Evolutionary conservation across 2,113 vertebrate species (phyloP).

Genomic region (Myiopsitta monachus): DNA sequence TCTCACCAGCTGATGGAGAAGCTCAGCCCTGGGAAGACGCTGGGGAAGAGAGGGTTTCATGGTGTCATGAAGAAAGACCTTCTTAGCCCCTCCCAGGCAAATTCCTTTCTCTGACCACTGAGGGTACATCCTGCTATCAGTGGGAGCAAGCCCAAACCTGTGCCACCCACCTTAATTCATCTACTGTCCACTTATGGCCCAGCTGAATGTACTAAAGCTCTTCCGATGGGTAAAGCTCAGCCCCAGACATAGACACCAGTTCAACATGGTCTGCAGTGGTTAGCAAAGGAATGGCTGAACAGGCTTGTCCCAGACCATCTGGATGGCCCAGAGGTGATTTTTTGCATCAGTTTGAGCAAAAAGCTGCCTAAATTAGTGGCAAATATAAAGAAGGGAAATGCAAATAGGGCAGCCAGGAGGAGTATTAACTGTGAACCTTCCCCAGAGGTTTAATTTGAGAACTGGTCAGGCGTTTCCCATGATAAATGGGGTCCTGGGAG

Average conservation of each 20-base stretch:
- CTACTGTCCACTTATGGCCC: fast-evolving
- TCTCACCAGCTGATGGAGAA: background rate
- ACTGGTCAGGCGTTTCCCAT: background rate
- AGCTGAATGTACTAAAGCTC: background rate
- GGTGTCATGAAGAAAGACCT: background rate
- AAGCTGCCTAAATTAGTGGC: background rate
- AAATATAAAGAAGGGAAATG: background rate
- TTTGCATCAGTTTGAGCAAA: background rate
- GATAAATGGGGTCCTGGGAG: background rate
- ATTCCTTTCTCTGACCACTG: background rate
- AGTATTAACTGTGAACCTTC: background rate
- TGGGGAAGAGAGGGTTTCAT: background rate
- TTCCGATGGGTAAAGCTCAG: background rate
- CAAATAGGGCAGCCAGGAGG: background rate
- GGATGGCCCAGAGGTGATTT: background rate
- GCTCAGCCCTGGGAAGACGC: background rate
- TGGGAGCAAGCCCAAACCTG: background rate
- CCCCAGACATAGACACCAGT: background rate
- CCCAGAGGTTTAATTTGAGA: background rate
- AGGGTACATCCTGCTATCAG: background rate
- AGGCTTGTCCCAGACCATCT: background rate
- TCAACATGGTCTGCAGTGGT: background rate
- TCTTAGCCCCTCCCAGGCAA: background rate
- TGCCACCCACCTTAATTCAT: background rate
- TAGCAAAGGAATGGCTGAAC: no score